Evolutionary conservation across 2,797 vertebrate genomes (phyloP).

Genomic region (Cygnus olor): DNA sequence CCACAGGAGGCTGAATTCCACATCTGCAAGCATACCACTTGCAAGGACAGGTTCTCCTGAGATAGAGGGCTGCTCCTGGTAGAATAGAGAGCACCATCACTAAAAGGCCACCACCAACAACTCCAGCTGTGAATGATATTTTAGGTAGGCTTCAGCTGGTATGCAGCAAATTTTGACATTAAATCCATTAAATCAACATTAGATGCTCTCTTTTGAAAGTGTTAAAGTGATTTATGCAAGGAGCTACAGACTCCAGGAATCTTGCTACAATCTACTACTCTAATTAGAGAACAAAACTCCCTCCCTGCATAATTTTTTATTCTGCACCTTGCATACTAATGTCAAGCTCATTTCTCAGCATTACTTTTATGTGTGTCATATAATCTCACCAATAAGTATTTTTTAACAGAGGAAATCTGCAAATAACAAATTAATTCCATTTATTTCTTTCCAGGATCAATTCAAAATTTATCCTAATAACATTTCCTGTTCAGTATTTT

Average conservation of each 20-base stretch:
- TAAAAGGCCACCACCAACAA: not conserved
- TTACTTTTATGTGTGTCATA: not conserved
- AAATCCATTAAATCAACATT: not conserved
- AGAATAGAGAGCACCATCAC: not conserved
- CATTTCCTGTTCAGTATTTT: not conserved
- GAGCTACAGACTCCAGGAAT: not conserved
- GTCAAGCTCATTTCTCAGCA: not conserved
- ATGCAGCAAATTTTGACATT: not conserved
- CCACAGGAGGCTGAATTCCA: not conserved
- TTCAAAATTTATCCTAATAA: slow-evolving; percentile 10
- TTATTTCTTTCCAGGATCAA: slow-evolving; percentile 28
- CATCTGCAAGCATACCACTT: rapidly evolving
- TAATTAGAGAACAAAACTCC: not conserved
- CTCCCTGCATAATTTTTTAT: not conserved
- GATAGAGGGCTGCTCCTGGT: not conserved
- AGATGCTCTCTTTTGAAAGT: not conserved
- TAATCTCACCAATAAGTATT: not conserved
- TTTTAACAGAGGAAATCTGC: slow-evolving; percentile 24
- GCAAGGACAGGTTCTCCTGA: not conserved
- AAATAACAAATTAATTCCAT: slow-evolving; percentile 15
- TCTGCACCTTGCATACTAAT: not conserved
- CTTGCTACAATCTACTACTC: not conserved
- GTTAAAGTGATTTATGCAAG: not conserved
- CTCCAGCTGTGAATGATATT: not conserved
- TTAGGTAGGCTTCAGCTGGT: not conserved